Conservation (phyloP, 1,140 invertebrate genomes). For the Caenorhabditis remanei region DNA sequence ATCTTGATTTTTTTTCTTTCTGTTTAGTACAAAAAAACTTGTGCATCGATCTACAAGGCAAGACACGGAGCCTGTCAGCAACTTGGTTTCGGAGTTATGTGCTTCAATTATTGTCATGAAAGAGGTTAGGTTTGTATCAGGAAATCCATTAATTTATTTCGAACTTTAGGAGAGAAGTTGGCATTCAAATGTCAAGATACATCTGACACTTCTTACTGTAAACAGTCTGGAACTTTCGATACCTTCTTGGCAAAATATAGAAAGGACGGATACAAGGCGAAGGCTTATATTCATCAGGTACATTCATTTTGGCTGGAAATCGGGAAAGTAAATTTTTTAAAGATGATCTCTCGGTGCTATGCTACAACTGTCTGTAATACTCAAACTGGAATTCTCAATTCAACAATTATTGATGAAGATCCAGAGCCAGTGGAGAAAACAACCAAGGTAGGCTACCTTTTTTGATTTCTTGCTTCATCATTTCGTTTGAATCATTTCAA, state of each 20-base stretch:
- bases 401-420: slow-evolving; percentile 66
- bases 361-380: slow-evolving; percentile 74
- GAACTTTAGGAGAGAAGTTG: slow-evolving; percentile 71
- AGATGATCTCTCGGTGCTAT: slow-evolving; percentile 76
- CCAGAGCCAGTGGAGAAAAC: slow-evolving; percentile 47
- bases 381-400: slow-evolving; percentile 71
- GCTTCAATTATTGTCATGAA: slow-evolving; percentile 77
- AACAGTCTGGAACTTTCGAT: slow-evolving; percentile 67
- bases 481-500: not conserved
- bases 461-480: not conserved
- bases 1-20: slow-evolving; percentile 7
- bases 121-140: slow-evolving; percentile 64
- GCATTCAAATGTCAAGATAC: slow-evolving; percentile 74
- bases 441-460: slow-evolving; percentile 51
- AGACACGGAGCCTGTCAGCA: slow-evolving; percentile 74
- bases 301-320: not conserved
- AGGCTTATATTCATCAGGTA: slow-evolving; percentile 77
- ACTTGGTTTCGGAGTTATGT: slow-evolving; percentile 76
- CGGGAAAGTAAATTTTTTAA: not conserved
- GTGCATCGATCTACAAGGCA: slow-evolving; percentile 77
- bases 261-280: slow-evolving; percentile 76
- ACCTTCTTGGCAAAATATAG: slow-evolving; percentile 69
- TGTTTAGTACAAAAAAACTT: slow-evolving; percentile 76
- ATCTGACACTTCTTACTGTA: slow-evolving; percentile 73
- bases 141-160: not conserved